Evolutionary conservation across 2,888 invertebrate genomes (phyloP).

Genomic region (Colletes collaris): DNA sequence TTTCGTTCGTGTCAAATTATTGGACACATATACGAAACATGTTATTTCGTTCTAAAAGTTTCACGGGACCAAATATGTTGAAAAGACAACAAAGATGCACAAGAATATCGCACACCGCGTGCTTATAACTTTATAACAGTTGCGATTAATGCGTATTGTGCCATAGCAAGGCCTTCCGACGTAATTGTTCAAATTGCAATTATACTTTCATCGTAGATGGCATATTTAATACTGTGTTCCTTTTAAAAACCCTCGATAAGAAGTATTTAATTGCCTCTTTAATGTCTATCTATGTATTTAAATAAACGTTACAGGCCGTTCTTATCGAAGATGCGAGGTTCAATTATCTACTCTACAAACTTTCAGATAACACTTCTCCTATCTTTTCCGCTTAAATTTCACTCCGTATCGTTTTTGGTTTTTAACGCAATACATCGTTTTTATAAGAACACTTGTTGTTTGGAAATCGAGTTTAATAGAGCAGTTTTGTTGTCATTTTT

Average conservation of each 20-base stretch:
- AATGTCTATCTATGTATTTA: constrained; percentile 33
- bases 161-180: not conserved
- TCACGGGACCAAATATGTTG: constrained; percentile 37
- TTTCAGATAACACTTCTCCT: not conserved
- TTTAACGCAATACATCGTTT: too few species aligned
- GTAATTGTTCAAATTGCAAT: not conserved
- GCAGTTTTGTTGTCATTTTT: too few species aligned
- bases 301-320: constrained; percentile 47
- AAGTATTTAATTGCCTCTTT: constrained; percentile 15
- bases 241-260: not conserved
- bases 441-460: too few species aligned
- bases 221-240: constrained; percentile 21
- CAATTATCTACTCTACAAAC: not conserved
- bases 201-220: not conserved
- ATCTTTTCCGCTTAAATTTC: too few species aligned
- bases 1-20: too few species aligned
- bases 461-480: too few species aligned
- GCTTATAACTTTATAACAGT: not conserved
- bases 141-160: not conserved
- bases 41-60: not conserved
- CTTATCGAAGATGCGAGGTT: not conserved
- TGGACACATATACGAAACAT: too few species aligned
- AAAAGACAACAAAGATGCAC: constrained; percentile 10
- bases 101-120: not conserved
- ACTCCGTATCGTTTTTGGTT: too few species aligned